Base-by-base conservation (phyloP, 1,140 invertebrate genomes). In the Augochlora pura region DNA sequence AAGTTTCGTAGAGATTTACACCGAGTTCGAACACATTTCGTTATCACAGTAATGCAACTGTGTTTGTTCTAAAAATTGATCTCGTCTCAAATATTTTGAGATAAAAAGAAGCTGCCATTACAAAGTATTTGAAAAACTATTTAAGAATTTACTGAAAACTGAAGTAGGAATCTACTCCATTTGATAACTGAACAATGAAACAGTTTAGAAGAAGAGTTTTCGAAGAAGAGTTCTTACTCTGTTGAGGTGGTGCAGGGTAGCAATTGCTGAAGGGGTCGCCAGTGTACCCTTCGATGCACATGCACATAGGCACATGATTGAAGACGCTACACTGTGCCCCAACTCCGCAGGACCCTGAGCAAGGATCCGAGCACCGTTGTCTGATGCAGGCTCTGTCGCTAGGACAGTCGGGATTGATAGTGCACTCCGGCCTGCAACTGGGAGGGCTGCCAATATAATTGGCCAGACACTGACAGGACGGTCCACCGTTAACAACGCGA, bases 351-450 rank as follows among this genome's bases (percentile, higher is more conserved):
- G 95, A 94, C 70, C 95, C 95, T 83, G 94, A 92, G 85, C 96
- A 96, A 49, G 96, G 96, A 91, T 96, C 95, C 32, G 94, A 93
- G 86, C 96, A 97, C 91, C 94, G 96, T 84, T 95, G 94, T 91
- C 94, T 95, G 83, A 96, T 94, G 88, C 96, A 97, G 39, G 96
- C 95, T 81, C 94, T 93, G 85, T 95, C 95, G 80, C 94, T 93
- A 38, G 95, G 94, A 92, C 96, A 97, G 87, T 97, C 95, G 62
- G 94, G 94, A 90, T 96, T 96, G 7, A 96, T 94, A 16, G 95
- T 94, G 86, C 96, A 96, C 91, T 96, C 96, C 2, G 96, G 96
- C 78, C 94, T 94, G 90, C 95, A 96, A 83, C 88, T 94, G 91
- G 92, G 93, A 77, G 93, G 92, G 78, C 83, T 90, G 77, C 94